These are phyloP conservation scores for Heterodera filipjevi DNA, from an alignment of 2,888 invertebrate species.

Conservation along the genomic window DNA sequence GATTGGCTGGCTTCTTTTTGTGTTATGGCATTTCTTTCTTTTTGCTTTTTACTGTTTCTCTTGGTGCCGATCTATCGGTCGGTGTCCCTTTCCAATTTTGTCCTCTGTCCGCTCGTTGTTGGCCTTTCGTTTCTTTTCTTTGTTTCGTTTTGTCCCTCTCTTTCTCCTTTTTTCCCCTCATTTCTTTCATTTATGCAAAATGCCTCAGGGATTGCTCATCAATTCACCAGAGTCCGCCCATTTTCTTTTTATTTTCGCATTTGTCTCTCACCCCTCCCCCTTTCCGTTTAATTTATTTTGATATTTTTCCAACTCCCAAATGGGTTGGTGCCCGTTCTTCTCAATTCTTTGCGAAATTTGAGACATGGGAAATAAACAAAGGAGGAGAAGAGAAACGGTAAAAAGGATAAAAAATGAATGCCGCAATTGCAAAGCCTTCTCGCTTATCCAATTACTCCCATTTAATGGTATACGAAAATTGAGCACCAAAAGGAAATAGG, in stretches of 20 bases:
- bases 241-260: background rate
- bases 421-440: no score
- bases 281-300: background rate
- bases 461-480: no score
- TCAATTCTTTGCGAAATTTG: background rate
- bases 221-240: constrained; percentile 6
- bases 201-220: constrained; percentile 1
- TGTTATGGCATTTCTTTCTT: background rate
- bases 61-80: background rate
- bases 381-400: background rate
- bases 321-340: no score
- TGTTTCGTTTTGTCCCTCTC: background rate
- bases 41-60: no score
- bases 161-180: background rate
- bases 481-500: no score
- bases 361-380: background rate
- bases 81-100: background rate
- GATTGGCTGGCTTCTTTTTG: no score
- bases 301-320: no score
- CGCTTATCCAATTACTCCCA: no score
- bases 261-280: background rate
- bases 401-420: no score
- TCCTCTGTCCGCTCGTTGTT: background rate
- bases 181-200: background rate
- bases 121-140: background rate